Conservation (phyloP, 2,888 invertebrate species). For the Monoplex corrugatus region DNA sequence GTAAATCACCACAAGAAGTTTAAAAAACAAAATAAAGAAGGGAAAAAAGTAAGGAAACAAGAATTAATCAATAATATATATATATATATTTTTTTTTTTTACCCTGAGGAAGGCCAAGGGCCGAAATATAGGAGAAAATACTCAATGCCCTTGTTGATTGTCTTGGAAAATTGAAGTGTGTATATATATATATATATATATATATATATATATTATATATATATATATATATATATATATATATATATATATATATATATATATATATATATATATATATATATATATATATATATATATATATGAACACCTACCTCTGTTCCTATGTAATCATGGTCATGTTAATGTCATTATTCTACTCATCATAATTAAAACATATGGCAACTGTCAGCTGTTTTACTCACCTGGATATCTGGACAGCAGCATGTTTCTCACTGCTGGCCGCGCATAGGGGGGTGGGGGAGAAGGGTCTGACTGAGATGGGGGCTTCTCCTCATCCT, state of each 20-base stretch:
- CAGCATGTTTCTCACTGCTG: slow-evolving; percentile 42
- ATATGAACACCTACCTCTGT: no score
- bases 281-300: no score
- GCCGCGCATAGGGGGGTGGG: not conserved
- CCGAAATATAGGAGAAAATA: not conserved
- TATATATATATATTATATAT: not conserved
- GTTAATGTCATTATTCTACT: not conserved
- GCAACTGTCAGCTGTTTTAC: not conserved
- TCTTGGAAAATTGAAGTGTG: no score
- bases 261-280: no score
- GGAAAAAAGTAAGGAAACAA: not conserved
- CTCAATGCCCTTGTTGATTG: no score
- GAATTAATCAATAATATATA: not conserved
- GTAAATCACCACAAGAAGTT: not conserved
- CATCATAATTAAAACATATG: not conserved
- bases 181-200: not conserved
- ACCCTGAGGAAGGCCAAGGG: not conserved
- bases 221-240: not conserved
- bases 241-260: not conserved
- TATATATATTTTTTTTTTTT: no score
- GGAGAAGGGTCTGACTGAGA: not conserved
- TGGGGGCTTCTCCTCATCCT: slow-evolving; percentile 9
- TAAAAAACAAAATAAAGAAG: not conserved
- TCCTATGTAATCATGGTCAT: not conserved
- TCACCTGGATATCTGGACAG: slow-evolving; percentile 44